phyloP scores from a whole-genome alignment of 2,888 invertebrate species.

The Caenorhabditis virilis region DNA sequence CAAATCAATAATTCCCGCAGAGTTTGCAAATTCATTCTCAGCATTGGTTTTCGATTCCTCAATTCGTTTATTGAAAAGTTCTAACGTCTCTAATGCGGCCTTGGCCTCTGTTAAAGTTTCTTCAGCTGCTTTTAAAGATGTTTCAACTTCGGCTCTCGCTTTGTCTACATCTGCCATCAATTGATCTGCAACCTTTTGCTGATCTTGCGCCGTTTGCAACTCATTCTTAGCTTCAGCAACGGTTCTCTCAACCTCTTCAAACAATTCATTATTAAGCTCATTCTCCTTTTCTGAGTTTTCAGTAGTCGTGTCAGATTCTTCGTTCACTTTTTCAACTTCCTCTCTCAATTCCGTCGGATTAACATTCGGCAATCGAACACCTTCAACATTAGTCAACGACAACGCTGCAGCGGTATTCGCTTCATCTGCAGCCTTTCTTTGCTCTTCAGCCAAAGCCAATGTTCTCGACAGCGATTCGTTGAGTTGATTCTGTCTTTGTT shows the following conservation, averaged over 20 bases:
- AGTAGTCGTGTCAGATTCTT: conserved; percentile 72
- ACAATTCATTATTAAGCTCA: conserved; percentile 71
- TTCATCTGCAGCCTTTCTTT: conserved; percentile 74
- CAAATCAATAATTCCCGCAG: conserved; percentile 79
- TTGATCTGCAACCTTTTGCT: conserved; percentile 79
- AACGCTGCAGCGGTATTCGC: conserved; percentile 84
- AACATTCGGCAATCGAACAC: conserved; percentile 80
- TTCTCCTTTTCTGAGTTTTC: conserved; percentile 77
- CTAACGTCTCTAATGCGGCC: conserved; percentile 80
- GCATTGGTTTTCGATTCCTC: conserved; percentile 83
- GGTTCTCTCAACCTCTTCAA: conserved; percentile 74
- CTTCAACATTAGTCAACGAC: conserved; percentile 81
- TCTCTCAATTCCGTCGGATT: conserved; percentile 75
- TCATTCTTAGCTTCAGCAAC: conserved; percentile 71
- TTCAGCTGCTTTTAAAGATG: conserved; percentile 85
- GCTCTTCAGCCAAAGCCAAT: conserved; percentile 71
- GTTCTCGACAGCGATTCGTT: conserved; percentile 66
- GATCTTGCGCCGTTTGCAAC: conserved; percentile 74
- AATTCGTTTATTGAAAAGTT: conserved; percentile 84
- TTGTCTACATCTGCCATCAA: conserved; percentile 80
- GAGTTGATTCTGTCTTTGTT: conserved; percentile 53
- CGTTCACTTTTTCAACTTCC: conserved; percentile 73
- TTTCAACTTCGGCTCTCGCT: conserved; percentile 77
- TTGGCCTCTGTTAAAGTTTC: conserved; percentile 81
- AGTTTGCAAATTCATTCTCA: conserved; percentile 78